A percentile compares a stretch with the other conserved stretches of the same genome.
phyloP scores from a whole-genome alignment of 2,888 invertebrate species.

The Drosophila infuscata region DNA sequence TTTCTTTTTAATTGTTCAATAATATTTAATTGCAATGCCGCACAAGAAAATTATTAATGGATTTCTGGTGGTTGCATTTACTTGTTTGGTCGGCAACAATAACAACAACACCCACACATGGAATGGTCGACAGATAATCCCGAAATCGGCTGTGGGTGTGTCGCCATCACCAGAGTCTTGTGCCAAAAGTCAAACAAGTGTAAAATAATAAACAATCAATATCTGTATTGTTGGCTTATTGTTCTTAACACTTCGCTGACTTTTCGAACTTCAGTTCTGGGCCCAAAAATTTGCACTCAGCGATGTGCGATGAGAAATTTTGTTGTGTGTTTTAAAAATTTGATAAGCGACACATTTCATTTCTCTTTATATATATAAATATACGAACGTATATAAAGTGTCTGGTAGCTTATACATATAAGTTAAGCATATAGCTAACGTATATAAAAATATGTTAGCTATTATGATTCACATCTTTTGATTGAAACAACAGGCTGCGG shows the following conservation, averaged over 20 bases:
- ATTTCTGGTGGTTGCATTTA: constrained; percentile 22
- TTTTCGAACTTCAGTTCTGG: constrained; percentile 40
- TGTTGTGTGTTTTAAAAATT: constrained; percentile 9
- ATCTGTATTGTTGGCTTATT: constrained; percentile 41
- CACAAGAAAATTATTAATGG: constrained; percentile 61
- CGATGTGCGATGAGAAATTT: constrained; percentile 54
- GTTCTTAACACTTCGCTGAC: constrained; percentile 35
- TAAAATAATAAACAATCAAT: constrained; percentile 51
- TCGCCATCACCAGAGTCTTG: constrained; percentile 23
- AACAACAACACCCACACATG: constrained; percentile 49
- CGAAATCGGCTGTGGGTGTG: constrained; percentile 56
- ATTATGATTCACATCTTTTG: neutral
- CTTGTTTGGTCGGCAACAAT: constrained; percentile 2
- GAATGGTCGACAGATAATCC: constrained; percentile 47
- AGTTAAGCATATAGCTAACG: too few species aligned
- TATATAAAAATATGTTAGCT: neutral
- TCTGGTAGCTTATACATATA: too few species aligned
- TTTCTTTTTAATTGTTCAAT: constrained; percentile 70
- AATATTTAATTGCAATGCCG: constrained; percentile 71
- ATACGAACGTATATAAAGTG: too few species aligned
- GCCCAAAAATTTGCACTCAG: constrained; percentile 42
- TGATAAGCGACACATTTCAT: constrained; percentile 16
- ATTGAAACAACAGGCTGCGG: neutral
- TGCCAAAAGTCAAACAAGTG: constrained; percentile 63
- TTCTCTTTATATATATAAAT: neutral